Evolutionary conservation across 2,797 vertebrate species (phyloP).

Genomic region (Zalophus californianus): DNA sequence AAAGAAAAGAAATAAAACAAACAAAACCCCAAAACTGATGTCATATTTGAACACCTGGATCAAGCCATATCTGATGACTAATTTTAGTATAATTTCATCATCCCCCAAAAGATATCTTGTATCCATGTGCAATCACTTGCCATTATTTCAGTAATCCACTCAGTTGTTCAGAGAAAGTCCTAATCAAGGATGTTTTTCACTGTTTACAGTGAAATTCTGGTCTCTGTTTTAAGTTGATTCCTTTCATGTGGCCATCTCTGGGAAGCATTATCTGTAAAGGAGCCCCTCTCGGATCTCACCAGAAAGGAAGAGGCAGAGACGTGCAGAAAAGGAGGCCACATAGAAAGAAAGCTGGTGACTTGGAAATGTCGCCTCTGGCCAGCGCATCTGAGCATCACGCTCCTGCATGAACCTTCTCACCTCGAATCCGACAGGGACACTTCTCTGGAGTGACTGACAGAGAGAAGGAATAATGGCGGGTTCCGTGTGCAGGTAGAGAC

Average conservation of each 20-base stretch:
- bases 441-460: fast-evolving
- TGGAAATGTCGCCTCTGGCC: not conserved
- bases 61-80: not conserved
- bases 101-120: no score
- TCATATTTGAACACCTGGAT: not conserved
- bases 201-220: not conserved
- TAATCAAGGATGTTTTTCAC: not conserved
- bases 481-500: not conserved
- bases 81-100: not conserved
- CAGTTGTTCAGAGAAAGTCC: not conserved
- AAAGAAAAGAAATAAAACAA: not conserved
- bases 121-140: not conserved
- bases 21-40: not conserved
- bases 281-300: no score
- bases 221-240: not conserved
- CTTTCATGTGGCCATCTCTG: not conserved
- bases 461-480: fast-evolving
- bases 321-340: not conserved
- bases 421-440: not conserved
- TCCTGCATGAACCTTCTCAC: fast-evolving
- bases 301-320: no score
- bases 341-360: not conserved
- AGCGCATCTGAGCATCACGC: no score
- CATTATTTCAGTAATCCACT: no score
- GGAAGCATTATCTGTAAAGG: not conserved